Evolutionary conservation across 35 echinoderm and acorn worm genomes (phyloP).

Genomic region (Apostichopus japonicus): DNA sequence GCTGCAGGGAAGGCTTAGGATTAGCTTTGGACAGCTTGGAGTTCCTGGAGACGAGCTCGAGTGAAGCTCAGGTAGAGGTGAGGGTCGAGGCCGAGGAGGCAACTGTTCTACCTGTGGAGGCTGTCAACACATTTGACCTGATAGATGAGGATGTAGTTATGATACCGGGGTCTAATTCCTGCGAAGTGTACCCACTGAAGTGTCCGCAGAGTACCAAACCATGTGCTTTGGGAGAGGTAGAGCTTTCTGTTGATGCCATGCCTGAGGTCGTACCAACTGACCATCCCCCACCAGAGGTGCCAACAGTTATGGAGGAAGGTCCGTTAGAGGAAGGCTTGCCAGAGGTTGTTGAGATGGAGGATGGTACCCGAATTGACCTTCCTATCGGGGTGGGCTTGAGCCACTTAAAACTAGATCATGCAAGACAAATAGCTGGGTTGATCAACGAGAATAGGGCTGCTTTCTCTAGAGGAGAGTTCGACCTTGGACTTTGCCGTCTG

Average conservation of each 20-base stretch:
- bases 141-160: neutral
- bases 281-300: too few relatives aligned
- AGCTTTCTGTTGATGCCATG: too few relatives aligned
- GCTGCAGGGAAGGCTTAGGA: neutral
- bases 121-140: neutral
- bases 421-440: neutral
- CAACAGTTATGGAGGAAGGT: too few relatives aligned
- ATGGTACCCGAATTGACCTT: neutral
- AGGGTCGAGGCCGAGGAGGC: neutral
- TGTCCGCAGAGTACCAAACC: too few relatives aligned
- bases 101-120: neutral
- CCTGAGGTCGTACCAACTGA: too few relatives aligned
- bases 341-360: neutral
- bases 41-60: neutral
- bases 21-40: neutral
- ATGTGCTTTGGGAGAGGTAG: too few relatives aligned
- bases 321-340: too few relatives aligned
- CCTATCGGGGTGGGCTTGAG: conserved; percentile 8
- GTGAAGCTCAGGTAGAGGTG: neutral
- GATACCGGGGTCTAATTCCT: neutral
- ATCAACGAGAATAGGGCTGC: conserved; percentile 9
- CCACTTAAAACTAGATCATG: neutral
- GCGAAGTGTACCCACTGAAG: too few relatives aligned
- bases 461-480: conserved; percentile 46
- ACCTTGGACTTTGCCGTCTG: conserved; percentile 58